A percentile compares a stretch with the other conserved stretches of the same genome.
These are phyloP conservation scores for Pomatostomus ruficeps DNA, from an alignment of 2,113 vertebrate genomes.

Conservation along the genomic window DNA sequence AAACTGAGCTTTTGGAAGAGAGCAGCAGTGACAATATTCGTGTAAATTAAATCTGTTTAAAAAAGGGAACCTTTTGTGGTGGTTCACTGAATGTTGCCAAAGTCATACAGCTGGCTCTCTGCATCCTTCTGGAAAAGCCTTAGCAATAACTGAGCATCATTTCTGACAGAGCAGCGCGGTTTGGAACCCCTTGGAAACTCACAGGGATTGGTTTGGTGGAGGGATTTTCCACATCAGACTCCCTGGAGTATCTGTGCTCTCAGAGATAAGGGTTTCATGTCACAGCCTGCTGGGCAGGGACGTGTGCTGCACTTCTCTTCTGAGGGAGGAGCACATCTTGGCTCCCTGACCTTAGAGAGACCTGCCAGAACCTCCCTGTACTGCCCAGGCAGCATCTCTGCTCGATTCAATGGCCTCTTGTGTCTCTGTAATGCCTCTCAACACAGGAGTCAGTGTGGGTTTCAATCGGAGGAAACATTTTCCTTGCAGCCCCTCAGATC, in stretches of 20 bases:
- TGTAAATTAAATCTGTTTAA: neutral
- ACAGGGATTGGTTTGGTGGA: neutral
- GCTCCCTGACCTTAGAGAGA: neutral
- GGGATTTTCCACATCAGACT: neutral
- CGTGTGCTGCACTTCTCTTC: neutral
- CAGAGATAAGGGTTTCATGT: neutral
- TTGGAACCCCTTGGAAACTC: neutral
- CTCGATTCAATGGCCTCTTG: neutral
- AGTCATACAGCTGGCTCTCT: neutral
- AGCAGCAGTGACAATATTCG: conserved; percentile 21
- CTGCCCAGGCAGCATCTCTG: neutral
- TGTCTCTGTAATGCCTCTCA: neutral
- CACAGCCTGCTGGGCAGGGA: neutral
- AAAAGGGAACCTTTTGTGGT: neutral
- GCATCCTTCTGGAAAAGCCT: neutral
- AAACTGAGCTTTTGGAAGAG: conserved; percentile 45
- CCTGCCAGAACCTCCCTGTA: neutral
- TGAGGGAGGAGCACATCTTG: neutral
- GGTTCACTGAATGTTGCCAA: conserved; percentile 19
- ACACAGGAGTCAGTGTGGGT: neutral
- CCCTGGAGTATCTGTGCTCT: neutral
- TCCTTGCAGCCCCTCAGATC: neutral
- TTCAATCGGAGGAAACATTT: neutral
- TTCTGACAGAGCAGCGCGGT: neutral
- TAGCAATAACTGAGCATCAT: neutral